Conservation (phyloP, 2,113 vertebrate species). For the Paradisaea rubra region DNA sequence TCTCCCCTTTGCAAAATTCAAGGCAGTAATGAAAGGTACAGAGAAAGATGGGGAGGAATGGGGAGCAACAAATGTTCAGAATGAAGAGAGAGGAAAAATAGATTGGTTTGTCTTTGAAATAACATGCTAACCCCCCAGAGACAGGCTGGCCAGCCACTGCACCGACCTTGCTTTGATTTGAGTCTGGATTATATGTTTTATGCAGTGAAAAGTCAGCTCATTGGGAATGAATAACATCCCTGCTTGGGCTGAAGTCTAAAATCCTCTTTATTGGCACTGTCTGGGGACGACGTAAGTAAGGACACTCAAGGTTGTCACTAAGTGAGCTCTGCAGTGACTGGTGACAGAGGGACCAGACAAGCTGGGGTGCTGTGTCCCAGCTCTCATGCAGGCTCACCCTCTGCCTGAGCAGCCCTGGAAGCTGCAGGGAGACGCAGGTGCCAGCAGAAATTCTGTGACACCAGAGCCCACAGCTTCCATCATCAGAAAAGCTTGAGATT, state of each 20-base stretch:
- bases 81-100: constrained; percentile 7
- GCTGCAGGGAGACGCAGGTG: fast-evolving
- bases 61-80: background rate
- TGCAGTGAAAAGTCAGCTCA: constrained; percentile 30
- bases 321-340: background rate
- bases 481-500: fast-evolving
- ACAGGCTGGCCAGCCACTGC: background rate
- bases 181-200: constrained; percentile 47
- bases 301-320: constrained; percentile 53
- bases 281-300: constrained; percentile 4
- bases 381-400: background rate
- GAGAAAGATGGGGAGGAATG: background rate
- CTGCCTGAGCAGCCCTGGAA: background rate
- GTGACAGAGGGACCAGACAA: background rate
- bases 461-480: background rate
- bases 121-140: constrained; percentile 11
- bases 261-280: constrained; percentile 32
- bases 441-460: background rate
- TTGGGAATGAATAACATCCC: constrained; percentile 30
- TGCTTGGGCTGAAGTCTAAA: constrained; percentile 14
- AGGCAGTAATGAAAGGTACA: background rate
- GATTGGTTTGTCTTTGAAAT: constrained; percentile 49
- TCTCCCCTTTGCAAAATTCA: background rate
- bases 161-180: constrained; percentile 36
- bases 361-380: background rate